Conservation (phyloP, 1,140 invertebrate species). For the Olivierus martensii region DNA sequence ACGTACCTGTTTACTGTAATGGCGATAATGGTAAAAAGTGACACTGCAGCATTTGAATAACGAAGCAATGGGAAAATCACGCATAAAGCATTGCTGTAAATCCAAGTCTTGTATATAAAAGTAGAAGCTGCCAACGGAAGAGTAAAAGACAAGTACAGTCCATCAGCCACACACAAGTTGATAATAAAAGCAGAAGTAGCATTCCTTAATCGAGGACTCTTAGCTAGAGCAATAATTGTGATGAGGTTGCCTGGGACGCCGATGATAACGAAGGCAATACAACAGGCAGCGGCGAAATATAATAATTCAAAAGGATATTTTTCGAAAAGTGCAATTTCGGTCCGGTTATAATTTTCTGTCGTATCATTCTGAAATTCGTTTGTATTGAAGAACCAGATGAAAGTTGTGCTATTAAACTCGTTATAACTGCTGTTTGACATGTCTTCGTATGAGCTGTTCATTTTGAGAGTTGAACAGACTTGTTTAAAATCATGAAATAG, state of each 20-base stretch:
- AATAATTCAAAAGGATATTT: too few species aligned
- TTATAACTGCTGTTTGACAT: too few species aligned
- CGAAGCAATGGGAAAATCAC: constrained; percentile 61
- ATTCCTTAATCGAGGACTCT: constrained; percentile 32
- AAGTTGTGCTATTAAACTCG: too few species aligned
- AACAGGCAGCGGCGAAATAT: neutral
- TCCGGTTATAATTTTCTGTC: too few species aligned
- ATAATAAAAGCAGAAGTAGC: constrained; percentile 71
- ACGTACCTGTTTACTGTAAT: constrained; percentile 75
- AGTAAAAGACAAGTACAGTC: constrained; percentile 67
- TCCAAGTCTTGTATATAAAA: constrained; percentile 56
- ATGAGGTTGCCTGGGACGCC: neutral
- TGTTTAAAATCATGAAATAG: too few species aligned
- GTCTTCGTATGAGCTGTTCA: too few species aligned
- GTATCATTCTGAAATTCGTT: too few species aligned
- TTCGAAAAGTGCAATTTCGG: too few species aligned
- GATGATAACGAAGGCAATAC: neutral
- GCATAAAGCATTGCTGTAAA: constrained; percentile 53
- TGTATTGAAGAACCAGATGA: too few species aligned
- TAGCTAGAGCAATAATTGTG: neutral
- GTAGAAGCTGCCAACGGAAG: constrained; percentile 38
- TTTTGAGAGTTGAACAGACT: too few species aligned
- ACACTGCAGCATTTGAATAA: constrained; percentile 75
- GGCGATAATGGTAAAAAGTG: constrained; percentile 64
- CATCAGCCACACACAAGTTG: constrained; percentile 58